phyloP scores from a whole-genome alignment of 2,888 invertebrate genomes.

The Polyommatus icarus region DNA sequence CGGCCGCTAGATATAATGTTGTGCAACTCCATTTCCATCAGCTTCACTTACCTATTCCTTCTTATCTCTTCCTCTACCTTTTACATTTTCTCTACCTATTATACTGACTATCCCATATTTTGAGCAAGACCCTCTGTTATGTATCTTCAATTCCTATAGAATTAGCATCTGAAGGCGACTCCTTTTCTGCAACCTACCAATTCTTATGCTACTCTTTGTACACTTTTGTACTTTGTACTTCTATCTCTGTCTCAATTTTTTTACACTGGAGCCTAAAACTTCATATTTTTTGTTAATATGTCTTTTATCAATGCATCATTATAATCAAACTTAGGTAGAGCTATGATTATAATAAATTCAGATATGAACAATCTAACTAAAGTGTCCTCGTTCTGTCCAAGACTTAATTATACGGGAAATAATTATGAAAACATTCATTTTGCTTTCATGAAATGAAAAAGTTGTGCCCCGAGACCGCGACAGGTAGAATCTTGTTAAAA shows the following conservation, averaged over 20 bases:
- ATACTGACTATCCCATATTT: too few species aligned
- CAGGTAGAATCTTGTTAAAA: constrained; percentile 30
- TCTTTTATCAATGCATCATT: too few species aligned
- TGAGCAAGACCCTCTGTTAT: too few species aligned
- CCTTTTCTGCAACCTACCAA: too few species aligned
- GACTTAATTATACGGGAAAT: neutral
- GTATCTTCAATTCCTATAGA: too few species aligned
- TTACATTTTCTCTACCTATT: neutral
- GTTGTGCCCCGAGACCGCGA: constrained; percentile 7
- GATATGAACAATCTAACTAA: neutral
- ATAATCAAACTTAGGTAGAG: too few species aligned
- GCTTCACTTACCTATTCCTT: neutral
- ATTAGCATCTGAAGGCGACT: too few species aligned
- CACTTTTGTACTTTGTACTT: too few species aligned
- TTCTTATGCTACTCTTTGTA: too few species aligned
- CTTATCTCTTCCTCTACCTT: too few species aligned
- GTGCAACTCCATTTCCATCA: neutral
- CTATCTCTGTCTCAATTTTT: too few species aligned
- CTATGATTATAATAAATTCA: too few species aligned
- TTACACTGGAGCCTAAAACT: neutral
- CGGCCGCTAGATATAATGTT: neutral
- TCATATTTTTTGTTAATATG: neutral
- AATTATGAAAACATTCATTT: constrained; percentile 22
- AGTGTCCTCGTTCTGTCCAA: neutral
- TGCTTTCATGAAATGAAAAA: constrained; percentile 20